A percentile compares a stretch with the other conserved stretches of the same genome.
Conservation (phyloP, 1,140 invertebrate genomes). For the Mizuhopecten yessoensis region DNA sequence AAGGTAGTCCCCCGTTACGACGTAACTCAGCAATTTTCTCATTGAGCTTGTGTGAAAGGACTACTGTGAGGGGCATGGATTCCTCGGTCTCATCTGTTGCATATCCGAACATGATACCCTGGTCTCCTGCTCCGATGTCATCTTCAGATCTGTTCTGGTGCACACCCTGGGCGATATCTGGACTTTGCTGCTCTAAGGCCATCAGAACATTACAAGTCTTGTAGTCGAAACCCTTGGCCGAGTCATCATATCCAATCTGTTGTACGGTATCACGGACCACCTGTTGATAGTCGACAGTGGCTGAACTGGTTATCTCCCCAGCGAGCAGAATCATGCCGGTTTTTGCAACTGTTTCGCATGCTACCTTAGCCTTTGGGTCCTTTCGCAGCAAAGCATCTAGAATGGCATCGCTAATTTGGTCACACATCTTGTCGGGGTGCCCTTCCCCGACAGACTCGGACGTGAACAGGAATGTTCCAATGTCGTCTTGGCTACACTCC, state of each 20-base stretch:
- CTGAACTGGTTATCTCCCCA: slow-evolving; percentile 88
- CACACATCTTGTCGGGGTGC: slow-evolving; percentile 99
- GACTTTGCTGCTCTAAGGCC: slow-evolving; percentile 98
- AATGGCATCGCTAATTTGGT: slow-evolving; percentile 99
- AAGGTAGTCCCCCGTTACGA: slow-evolving; percentile 93
- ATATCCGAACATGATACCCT: slow-evolving; percentile 86
- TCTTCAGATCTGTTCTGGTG: slow-evolving; percentile 95
- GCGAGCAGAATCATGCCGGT: slow-evolving; percentile 87
- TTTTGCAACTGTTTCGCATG: slow-evolving; percentile 88
- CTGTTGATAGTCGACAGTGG: slow-evolving; percentile 97
- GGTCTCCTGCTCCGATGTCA: slow-evolving; percentile 99
- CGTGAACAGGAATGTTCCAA: slow-evolving; percentile 94
- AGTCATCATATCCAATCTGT: slow-evolving; percentile 98
- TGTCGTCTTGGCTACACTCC: slow-evolving; percentile 78
- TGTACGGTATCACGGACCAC: slow-evolving; percentile 97
- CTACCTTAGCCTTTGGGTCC: slow-evolving; percentile 98
- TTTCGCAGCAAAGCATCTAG: slow-evolving; percentile 97
- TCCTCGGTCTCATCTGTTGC: slow-evolving; percentile 96
- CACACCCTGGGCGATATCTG: slow-evolving; percentile 97
- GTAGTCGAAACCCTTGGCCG: slow-evolving; percentile 98
- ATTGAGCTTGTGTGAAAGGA: slow-evolving; percentile 96
- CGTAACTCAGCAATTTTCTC: slow-evolving; percentile 95
- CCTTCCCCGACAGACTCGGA: slow-evolving; percentile 99
- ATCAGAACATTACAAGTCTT: slow-evolving; percentile 98
- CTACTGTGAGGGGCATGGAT: slow-evolving; percentile 98